Percentiles rank a stretch among this genome's conserved stretches.
Conservation (phyloP, 2,113 vertebrate genomes). For the Petrocephalus zakoni region DNA sequence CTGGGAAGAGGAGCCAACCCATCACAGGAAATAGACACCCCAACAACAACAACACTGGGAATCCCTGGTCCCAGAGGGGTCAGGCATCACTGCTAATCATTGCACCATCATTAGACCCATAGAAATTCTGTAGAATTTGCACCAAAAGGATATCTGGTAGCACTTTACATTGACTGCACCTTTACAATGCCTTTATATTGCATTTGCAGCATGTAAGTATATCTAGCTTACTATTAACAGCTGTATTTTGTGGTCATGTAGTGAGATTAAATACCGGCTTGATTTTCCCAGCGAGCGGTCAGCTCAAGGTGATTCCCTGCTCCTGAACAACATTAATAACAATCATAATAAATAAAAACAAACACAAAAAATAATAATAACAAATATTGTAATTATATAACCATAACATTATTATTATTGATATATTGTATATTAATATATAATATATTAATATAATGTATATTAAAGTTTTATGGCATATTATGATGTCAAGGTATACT, state of each 20-base stretch:
- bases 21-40: no score
- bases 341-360: no score
- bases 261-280: not conserved
- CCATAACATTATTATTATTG: not conserved
- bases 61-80: not conserved
- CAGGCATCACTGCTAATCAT: not conserved
- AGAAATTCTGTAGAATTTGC: not conserved
- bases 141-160: not conserved
- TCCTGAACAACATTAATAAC: not conserved
- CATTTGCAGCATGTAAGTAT: not conserved
- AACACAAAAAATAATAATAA: no score
- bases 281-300: not conserved
- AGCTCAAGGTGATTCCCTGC: not conserved
- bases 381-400: not conserved
- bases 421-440: no score
- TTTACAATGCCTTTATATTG: not conserved
- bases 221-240: not conserved
- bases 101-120: not conserved
- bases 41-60: not conserved
- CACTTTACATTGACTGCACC: not conserved
- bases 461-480: not conserved
- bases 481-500: not conserved
- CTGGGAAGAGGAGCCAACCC: not conserved
- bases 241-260: not conserved
- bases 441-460: no score